Evolutionary conservation across 37 sponge, comb jelly and placozoan species (phyloP).

Genomic region (Halichondria panicea): DNA sequence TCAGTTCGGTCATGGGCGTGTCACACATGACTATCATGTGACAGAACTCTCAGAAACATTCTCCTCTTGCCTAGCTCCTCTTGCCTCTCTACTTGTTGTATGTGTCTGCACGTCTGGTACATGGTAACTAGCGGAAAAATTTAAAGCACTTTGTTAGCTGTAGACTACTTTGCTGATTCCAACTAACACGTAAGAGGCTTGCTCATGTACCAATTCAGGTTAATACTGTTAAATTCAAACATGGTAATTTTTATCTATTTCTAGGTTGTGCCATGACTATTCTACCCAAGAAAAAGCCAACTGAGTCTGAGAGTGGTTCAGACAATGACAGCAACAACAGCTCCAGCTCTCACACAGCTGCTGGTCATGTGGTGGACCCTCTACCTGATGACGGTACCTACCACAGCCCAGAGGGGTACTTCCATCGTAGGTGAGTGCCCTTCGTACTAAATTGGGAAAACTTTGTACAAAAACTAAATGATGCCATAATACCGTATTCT

Average conservation of each 20-base stretch:
- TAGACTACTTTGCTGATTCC: not conserved
- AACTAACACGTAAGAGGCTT: not conserved
- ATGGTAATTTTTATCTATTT: not conserved
- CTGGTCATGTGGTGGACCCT: conserved; percentile 5
- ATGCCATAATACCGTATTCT: no score
- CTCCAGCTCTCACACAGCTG: conserved; percentile 27
- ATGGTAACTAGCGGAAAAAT: no score
- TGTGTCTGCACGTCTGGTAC: no score
- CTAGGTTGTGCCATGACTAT: conserved; percentile 64
- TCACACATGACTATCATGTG: no score
- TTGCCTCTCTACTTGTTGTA: no score
- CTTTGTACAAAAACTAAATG: no score
- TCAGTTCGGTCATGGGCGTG: no score
- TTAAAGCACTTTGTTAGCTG: not conserved
- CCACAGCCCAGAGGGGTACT: no score
- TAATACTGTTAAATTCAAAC: not conserved
- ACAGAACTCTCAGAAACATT: no score
- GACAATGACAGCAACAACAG: conserved; percentile 41
- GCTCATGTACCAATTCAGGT: not conserved
- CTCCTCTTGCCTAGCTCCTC: no score
- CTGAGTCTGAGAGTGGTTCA: conserved; percentile 60
- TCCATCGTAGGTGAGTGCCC: conserved; percentile 1
- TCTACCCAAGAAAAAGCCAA: conserved; percentile 79
- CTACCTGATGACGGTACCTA: not conserved
- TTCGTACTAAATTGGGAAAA: no score